Evolutionary conservation across 2,113 vertebrate species (phyloP).

Genomic region (Camelus dromedarius): DNA sequence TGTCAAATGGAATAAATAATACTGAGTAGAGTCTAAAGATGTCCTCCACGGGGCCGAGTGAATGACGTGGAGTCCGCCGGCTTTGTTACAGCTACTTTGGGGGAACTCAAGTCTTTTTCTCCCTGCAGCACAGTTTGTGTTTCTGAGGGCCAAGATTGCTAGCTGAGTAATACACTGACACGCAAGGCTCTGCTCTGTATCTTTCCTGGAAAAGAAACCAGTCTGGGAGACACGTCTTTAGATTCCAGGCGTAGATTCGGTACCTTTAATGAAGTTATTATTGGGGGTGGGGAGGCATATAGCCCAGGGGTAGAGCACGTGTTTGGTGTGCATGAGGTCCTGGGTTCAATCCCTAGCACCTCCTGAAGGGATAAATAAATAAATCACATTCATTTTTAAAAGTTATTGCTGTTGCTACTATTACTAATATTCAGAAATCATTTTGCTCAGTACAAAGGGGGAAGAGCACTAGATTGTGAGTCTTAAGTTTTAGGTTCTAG

Average conservation of each 20-base stretch:
- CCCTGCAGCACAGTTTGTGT: background rate
- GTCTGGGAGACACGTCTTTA: background rate
- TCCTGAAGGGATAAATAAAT: too few relatives aligned
- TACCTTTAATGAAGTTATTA: background rate
- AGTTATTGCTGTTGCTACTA: background rate
- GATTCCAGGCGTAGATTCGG: background rate
- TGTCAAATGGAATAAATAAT: slow-evolving; percentile 74
- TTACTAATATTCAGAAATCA: background rate
- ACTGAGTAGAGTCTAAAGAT: background rate
- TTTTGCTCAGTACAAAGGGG: background rate
- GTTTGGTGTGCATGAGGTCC: too few relatives aligned
- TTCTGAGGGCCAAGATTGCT: background rate
- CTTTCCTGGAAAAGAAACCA: background rate
- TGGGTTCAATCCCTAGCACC: too few relatives aligned
- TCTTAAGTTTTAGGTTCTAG: background rate
- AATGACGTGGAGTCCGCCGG: background rate
- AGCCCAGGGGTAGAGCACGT: too few relatives aligned
- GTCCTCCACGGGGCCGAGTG: background rate
- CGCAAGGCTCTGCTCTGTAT: background rate
- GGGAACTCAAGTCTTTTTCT: background rate
- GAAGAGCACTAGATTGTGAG: background rate
- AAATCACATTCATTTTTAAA: background rate
- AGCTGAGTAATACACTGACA: background rate
- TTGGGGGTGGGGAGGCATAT: too few relatives aligned
- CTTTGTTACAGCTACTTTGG: background rate